phyloP scores from a whole-genome alignment of 2,113 vertebrate species.

The Ranitomeya imitator region DNA sequence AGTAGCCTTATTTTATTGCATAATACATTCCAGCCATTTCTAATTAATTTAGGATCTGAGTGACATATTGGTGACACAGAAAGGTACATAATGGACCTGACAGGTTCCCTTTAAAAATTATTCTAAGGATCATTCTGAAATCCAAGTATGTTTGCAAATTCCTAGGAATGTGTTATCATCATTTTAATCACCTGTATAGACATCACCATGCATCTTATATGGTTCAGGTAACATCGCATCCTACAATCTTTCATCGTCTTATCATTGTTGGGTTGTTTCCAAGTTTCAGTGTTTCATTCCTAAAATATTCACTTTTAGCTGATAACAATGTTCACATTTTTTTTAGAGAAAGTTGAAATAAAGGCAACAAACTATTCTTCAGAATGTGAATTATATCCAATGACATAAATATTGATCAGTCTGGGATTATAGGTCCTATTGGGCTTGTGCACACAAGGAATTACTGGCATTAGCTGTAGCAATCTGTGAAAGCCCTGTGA shows the following conservation, averaged over 20 bases:
- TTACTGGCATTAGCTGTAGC: background rate
- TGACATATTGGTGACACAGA: too few relatives aligned
- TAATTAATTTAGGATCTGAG: too few relatives aligned
- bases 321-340: background rate
- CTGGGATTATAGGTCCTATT: too few relatives aligned
- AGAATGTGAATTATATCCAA: too few relatives aligned
- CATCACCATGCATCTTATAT: background rate
- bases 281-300: constrained; percentile 3
- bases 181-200: background rate
- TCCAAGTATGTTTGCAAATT: background rate
- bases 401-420: too few relatives aligned
- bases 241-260: background rate
- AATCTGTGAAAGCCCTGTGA: background rate
- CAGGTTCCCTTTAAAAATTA: background rate
- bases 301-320: background rate
- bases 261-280: background rate
- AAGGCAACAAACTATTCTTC: background rate
- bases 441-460: too few relatives aligned
- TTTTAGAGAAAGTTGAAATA: background rate
- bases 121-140: background rate
- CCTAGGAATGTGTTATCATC: background rate
- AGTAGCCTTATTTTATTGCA: too few relatives aligned
- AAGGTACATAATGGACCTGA: too few relatives aligned
- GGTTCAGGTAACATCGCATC: background rate
- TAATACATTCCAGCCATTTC: too few relatives aligned